Percentiles rank a stretch among this genome's conserved stretches.
Evolutionary conservation across 2,797 vertebrate genomes (phyloP).

Genomic region (Pygocentrus nattereri): DNA sequence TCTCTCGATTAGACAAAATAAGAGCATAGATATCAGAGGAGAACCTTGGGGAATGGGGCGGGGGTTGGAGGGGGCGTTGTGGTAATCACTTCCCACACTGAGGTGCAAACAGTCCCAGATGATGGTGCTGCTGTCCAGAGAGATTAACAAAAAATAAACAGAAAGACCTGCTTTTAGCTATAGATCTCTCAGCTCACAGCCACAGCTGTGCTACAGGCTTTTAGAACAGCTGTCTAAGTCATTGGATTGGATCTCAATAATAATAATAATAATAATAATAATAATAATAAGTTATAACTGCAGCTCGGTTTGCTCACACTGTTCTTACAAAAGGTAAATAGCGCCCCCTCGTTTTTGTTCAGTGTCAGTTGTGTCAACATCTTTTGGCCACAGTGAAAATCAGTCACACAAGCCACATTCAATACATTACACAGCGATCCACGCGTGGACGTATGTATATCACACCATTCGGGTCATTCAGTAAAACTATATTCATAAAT

Average conservation of each 20-base stretch:
- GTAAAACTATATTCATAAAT: not conserved
- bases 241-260: too few relatives aligned
- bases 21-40: not conserved
- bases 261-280: too few relatives aligned
- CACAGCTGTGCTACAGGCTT: too few relatives aligned
- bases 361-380: not conserved
- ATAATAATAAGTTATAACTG: not conserved
- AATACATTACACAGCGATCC: too few relatives aligned
- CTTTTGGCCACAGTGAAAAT: not conserved
- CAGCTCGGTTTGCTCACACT: not conserved
- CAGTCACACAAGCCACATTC: not conserved
- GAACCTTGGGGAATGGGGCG: not conserved
- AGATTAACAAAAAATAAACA: conserved; percentile 38
- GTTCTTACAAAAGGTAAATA: conserved; percentile 48
- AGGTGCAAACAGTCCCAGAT: conserved; percentile 21
- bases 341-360: conserved; percentile 61
- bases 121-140: conserved; percentile 28
- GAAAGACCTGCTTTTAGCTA: conserved; percentile 5
- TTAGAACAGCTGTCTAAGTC: too few relatives aligned
- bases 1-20: conserved; percentile 25
- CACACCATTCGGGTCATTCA: not conserved
- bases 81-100: conserved; percentile 54
- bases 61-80: not conserved
- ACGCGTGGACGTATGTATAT: not conserved
- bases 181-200: not conserved